phyloP scores from a whole-genome alignment of 1,140 invertebrate species.

The Drosophila orena region DNA sequence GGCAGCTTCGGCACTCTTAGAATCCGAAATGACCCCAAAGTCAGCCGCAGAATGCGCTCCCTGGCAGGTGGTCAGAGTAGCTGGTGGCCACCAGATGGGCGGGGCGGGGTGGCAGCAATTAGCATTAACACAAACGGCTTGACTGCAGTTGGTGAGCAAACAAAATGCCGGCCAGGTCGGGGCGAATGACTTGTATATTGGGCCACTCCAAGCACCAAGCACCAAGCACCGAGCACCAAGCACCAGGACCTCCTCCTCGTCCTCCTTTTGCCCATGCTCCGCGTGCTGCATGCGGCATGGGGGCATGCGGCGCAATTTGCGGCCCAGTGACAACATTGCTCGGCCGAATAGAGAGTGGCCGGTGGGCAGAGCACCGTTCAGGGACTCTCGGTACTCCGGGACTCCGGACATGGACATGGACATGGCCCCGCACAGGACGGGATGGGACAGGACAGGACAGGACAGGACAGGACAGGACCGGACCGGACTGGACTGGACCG shows the following conservation, averaged over 20 bases:
- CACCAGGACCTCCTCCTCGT: not conserved
- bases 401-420: constrained; percentile 11
- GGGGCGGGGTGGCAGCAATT: constrained; percentile 50
- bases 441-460: constrained; percentile 3
- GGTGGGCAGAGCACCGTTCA: not conserved
- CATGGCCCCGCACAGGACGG: constrained; percentile 1
- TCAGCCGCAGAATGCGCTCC: constrained; percentile 4
- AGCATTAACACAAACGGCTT: constrained; percentile 70
- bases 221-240: too few species aligned
- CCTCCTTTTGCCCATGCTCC: not conserved
- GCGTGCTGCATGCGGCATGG: not conserved
- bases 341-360: constrained; percentile 10
- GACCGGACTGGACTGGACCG: too few species aligned
- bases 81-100: not conserved
- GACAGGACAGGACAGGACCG: not conserved
- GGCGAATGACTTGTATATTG: constrained; percentile 80
- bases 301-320: constrained; percentile 75
- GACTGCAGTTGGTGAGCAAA: constrained; percentile 72
- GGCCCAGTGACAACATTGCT: constrained; percentile 68
- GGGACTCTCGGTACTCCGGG: too few species aligned
- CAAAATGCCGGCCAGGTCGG: constrained; percentile 34
- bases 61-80: not conserved
- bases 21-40: constrained; percentile 36
- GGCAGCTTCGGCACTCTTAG: constrained; percentile 30
- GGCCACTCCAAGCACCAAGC: constrained; percentile 26